Evolutionary conservation across 2,797 vertebrate species (phyloP).

Genomic region (Rhabdomys pumilio): DNA sequence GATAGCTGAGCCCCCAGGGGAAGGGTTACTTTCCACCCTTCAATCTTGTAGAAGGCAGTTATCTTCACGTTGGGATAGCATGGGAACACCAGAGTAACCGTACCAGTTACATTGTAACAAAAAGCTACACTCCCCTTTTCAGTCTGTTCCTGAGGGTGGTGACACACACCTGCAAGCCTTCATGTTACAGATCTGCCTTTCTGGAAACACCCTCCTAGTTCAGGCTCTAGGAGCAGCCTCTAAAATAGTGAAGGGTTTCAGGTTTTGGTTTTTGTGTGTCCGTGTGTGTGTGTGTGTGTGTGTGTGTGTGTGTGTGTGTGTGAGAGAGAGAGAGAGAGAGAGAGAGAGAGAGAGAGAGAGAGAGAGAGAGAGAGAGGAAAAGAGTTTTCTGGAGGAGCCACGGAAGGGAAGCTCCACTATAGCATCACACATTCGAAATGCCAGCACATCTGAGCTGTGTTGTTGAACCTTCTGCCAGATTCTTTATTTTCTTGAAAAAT

Average conservation of each 20-base stretch:
- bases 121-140: neutral
- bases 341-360: no score
- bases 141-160: neutral
- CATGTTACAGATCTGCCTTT: conserved; percentile 15
- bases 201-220: neutral
- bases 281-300: no score
- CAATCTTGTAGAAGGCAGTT: neutral
- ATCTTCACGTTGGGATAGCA: neutral
- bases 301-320: no score
- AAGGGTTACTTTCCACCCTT: neutral
- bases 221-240: neutral
- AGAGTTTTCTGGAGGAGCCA: neutral
- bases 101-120: neutral
- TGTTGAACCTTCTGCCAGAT: neutral
- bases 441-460: neutral
- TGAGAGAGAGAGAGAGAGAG: neutral
- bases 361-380: neutral
- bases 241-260: neutral
- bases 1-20: neutral
- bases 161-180: neutral
- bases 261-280: no score
- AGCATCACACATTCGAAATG: neutral
- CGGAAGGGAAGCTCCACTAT: neutral
- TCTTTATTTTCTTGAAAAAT: conserved; percentile 26
- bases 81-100: neutral